A percentile compares a stretch with the other conserved stretches of the same genome.
These are phyloP conservation scores for Passer montanus DNA, from an alignment of 2,113 vertebrate genomes.

Conservation along the genomic window DNA sequence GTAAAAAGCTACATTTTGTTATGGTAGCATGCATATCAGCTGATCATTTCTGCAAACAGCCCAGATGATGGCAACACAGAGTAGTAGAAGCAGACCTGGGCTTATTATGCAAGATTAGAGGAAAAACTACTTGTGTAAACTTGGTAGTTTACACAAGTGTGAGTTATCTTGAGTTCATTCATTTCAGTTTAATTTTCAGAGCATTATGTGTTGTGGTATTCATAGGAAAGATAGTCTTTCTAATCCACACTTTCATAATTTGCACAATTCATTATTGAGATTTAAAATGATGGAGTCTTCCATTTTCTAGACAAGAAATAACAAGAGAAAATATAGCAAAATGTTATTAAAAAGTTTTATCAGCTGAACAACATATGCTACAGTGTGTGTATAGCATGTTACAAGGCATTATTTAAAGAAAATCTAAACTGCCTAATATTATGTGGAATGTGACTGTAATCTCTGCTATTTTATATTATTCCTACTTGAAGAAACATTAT, in stretches of 20 bases:
- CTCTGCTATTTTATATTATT: background rate
- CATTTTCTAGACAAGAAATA: background rate
- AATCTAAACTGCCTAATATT: background rate
- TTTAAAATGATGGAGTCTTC: background rate
- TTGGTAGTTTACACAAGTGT: background rate
- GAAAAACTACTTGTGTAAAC: background rate
- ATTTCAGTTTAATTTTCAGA: constrained; percentile 38
- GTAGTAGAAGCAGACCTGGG: background rate
- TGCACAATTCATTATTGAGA: background rate
- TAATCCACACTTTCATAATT: background rate
- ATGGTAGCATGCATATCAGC: background rate
- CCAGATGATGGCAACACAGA: constrained; percentile 36
- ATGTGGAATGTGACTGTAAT: background rate
- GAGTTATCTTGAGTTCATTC: background rate
- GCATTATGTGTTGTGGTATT: background rate
- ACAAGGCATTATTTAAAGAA: background rate
- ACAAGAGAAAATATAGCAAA: background rate
- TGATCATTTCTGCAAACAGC: background rate
- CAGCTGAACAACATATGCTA: background rate
- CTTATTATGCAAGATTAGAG: background rate
- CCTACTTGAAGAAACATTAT: background rate
- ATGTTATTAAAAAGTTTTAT: background rate
- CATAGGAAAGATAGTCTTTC: background rate
- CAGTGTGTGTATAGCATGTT: background rate
- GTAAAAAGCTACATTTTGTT: background rate